These are phyloP conservation scores for Cephus spinipes DNA, from an alignment of 2,888 invertebrate genomes.

Conservation along the genomic window DNA sequence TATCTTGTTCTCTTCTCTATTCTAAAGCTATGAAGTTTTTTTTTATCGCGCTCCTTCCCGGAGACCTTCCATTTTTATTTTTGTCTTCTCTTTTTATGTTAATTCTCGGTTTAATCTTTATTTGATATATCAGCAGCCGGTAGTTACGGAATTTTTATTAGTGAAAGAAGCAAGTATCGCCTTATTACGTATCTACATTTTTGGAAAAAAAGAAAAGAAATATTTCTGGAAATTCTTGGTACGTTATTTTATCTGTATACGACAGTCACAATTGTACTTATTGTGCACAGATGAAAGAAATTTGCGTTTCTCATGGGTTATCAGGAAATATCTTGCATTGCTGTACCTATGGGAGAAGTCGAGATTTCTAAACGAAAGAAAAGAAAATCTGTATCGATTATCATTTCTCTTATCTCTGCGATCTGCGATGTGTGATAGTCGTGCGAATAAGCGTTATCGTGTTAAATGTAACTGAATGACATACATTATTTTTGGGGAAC, in stretches of 20 bases:
- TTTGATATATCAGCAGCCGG: not conserved
- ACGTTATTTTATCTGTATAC: not conserved
- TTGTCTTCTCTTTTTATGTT: not conserved
- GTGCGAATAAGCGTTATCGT: not conserved
- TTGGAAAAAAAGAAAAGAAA: not conserved
- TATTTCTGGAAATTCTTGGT: not conserved
- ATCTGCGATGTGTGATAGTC: not conserved
- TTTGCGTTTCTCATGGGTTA: not conserved
- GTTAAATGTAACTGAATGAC: not conserved
- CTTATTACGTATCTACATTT: not conserved
- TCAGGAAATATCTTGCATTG: not conserved
- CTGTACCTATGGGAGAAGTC: not conserved
- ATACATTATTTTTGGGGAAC: not conserved
- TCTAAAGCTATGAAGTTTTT: not conserved
- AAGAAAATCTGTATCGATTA: not conserved
- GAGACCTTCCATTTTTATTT: not conserved
- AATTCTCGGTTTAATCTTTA: not conserved
- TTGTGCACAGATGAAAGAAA: not conserved
- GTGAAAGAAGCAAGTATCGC: not conserved
- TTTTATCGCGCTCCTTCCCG: not conserved
- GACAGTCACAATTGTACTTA: not conserved
- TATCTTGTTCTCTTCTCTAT: not conserved
- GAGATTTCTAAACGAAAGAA: not conserved
- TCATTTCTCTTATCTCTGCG: not conserved
- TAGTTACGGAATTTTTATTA: not conserved